Evolutionary conservation across 2,113 vertebrate species (phyloP).

Genomic region (Vulpes ferrilata): DNA sequence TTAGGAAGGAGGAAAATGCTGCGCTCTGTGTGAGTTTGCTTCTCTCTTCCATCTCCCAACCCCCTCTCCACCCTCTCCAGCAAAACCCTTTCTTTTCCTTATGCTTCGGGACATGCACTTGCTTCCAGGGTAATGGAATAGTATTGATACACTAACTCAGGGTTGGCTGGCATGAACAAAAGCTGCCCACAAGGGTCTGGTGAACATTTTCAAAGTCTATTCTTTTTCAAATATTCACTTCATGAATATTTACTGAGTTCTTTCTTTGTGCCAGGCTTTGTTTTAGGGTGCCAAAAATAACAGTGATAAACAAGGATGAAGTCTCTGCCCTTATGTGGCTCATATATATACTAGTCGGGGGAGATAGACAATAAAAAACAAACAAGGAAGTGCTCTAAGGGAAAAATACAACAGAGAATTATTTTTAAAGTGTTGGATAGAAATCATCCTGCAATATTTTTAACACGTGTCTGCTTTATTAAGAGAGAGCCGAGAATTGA

Average conservation of each 20-base stretch:
- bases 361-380: neutral
- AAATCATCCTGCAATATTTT: conserved; percentile 43
- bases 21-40: neutral
- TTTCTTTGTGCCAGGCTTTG: conserved; percentile 3
- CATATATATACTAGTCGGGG: neutral
- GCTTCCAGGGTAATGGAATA: neutral
- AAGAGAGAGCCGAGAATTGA: neutral
- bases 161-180: neutral
- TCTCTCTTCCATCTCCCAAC: neutral
- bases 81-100: neutral
- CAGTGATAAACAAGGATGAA: neutral
- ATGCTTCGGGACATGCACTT: neutral
- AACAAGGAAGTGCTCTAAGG: neutral
- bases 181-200: neutral
- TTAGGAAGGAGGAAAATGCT: neutral
- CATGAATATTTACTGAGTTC: conserved; percentile 45
- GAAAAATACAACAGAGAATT: neutral
- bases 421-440: conserved; percentile 16
- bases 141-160: neutral
- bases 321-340: conserved; percentile 23
- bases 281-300: conserved; percentile 31
- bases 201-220: neutral
- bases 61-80: too few relatives aligned
- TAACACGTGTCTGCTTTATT: neutral
- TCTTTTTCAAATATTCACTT: conserved; percentile 30